A percentile compares a stretch with the other conserved stretches of the same genome.
Evolutionary conservation across 2,888 invertebrate species (phyloP).

Genomic region (Coleophora flavipennella): DNA sequence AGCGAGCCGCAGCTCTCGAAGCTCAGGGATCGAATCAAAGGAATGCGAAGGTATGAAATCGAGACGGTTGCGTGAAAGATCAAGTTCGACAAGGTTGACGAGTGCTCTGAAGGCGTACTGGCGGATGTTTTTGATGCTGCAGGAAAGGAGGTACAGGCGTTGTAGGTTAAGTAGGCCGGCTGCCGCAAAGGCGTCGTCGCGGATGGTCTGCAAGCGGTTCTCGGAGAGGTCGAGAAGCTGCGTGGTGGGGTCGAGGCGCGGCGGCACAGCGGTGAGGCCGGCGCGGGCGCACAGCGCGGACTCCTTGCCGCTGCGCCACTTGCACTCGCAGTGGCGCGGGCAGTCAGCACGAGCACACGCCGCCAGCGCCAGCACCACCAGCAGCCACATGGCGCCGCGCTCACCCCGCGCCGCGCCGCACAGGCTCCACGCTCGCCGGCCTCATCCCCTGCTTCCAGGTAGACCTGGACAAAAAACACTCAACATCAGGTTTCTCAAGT

Average conservation of each 20-base stretch:
- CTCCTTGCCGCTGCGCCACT: slow-evolving; percentile 91
- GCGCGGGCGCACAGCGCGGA: slow-evolving; percentile 85
- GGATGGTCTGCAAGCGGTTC: slow-evolving; percentile 78
- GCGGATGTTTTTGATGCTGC: slow-evolving; percentile 78
- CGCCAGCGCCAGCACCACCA: slow-evolving; percentile 57
- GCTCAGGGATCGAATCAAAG: slow-evolving; percentile 80
- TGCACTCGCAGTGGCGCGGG: slow-evolving; percentile 86
- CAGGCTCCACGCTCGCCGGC: slow-evolving; percentile 43
- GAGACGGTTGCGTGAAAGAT: slow-evolving; percentile 82
- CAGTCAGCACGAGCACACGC: slow-evolving; percentile 76
- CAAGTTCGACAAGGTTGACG: slow-evolving; percentile 86
- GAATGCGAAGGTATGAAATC: slow-evolving; percentile 79
- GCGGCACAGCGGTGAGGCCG: slow-evolving; percentile 81
- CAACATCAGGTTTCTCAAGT: too few relatives aligned
- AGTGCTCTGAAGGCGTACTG: slow-evolving; percentile 83
- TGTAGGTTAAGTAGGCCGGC: slow-evolving; percentile 86
- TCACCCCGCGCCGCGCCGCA: slow-evolving; percentile 58
- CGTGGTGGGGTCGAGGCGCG: slow-evolving; percentile 82
- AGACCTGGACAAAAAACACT: too few relatives aligned
- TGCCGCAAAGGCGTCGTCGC: slow-evolving; percentile 81
- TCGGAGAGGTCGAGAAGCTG: slow-evolving; percentile 85
- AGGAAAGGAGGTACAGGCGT: slow-evolving; percentile 82
- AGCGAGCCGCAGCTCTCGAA: slow-evolving; percentile 81
- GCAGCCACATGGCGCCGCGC: slow-evolving; percentile 74
- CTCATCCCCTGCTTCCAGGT: slow-evolving; percentile 45